These are phyloP conservation scores for Gisinianus flammeolus DNA, from an alignment of 2,888 invertebrate species.

Conservation along the genomic window DNA sequence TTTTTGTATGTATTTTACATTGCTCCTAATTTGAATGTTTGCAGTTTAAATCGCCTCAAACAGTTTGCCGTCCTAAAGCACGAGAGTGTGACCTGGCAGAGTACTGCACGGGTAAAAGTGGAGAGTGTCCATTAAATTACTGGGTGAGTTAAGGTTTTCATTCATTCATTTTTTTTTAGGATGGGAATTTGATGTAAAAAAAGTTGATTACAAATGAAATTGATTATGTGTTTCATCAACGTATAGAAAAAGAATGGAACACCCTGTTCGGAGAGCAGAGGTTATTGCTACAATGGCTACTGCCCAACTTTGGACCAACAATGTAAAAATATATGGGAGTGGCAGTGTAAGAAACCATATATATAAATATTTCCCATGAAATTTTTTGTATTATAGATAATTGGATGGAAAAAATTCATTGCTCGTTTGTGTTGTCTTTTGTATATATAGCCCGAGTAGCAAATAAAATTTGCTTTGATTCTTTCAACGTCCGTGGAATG, in stretches of 20 bases:
- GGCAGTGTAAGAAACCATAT: slow-evolving; percentile 63
- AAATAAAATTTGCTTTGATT: slow-evolving; percentile 69
- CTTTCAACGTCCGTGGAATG: slow-evolving; percentile 94
- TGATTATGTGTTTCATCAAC: too few species aligned
- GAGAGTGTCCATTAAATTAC: slow-evolving; percentile 87
- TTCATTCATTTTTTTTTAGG: too few species aligned
- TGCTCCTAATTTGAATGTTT: slow-evolving; percentile 21
- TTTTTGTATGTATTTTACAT: background rate
- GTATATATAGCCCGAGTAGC: slow-evolving; percentile 38
- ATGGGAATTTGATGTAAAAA: too few species aligned
- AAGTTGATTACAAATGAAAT: too few species aligned
- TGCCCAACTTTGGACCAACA: slow-evolving; percentile 88
- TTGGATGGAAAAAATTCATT: background rate
- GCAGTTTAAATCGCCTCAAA: slow-evolving; percentile 76
- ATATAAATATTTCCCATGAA: background rate
- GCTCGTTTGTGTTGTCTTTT: background rate
- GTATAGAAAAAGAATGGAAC: slow-evolving; percentile 94
- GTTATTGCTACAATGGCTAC: slow-evolving; percentile 89
- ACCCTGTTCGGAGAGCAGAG: slow-evolving; percentile 73
- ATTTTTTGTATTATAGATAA: too few species aligned
- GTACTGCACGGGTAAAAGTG: slow-evolving; percentile 85
- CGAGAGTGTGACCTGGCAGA: slow-evolving; percentile 97
- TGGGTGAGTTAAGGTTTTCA: too few species aligned
- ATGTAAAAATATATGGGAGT: slow-evolving; percentile 93
- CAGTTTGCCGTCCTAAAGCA: slow-evolving; percentile 81